Conservation (phyloP, 2,113 vertebrate genomes). For the Miniopterus natalensis region DNA sequence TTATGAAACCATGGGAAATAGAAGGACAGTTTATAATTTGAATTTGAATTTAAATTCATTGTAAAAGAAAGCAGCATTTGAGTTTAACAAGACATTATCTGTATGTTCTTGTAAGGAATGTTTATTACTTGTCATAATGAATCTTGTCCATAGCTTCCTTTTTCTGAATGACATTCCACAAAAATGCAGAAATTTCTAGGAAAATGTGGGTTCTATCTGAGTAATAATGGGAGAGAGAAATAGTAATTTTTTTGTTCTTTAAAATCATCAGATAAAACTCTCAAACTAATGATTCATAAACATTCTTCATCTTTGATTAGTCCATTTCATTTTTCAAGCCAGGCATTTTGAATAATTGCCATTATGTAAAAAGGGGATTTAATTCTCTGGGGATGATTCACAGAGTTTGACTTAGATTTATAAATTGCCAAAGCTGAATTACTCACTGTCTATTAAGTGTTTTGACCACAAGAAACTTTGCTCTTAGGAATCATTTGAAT, state of each 20-base stretch:
- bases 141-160: not conserved
- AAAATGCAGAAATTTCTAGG: slow-evolving; percentile 28
- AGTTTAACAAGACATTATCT: slow-evolving; percentile 8
- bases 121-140: slow-evolving; percentile 36
- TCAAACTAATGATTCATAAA: slow-evolving; percentile 49
- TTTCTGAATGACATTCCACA: not conserved
- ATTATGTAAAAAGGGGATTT: slow-evolving; percentile 46
- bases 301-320: slow-evolving; percentile 37
- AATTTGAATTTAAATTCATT: slow-evolving; percentile 8
- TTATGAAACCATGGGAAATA: not conserved
- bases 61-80: not conserved
- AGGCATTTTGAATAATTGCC: slow-evolving; percentile 34
- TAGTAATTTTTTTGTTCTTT: slow-evolving; percentile 34
- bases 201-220: slow-evolving; percentile 37
- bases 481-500: slow-evolving; percentile 9
- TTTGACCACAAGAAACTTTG: slow-evolving; percentile 16
- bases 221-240: slow-evolving; percentile 24
- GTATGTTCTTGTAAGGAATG: slow-evolving; percentile 34
- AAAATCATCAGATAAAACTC: slow-evolving; percentile 56
- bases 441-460: not conserved
- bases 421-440: not conserved
- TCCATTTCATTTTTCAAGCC: slow-evolving; percentile 19
- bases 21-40: not conserved
- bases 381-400: not conserved
- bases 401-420: slow-evolving; percentile 25